Percentiles rank a stretch among this genome's conserved stretches.
These are phyloP conservation scores for Entomobrya multifasciata DNA, from an alignment of 2,888 invertebrate genomes.

Conservation along the genomic window DNA sequence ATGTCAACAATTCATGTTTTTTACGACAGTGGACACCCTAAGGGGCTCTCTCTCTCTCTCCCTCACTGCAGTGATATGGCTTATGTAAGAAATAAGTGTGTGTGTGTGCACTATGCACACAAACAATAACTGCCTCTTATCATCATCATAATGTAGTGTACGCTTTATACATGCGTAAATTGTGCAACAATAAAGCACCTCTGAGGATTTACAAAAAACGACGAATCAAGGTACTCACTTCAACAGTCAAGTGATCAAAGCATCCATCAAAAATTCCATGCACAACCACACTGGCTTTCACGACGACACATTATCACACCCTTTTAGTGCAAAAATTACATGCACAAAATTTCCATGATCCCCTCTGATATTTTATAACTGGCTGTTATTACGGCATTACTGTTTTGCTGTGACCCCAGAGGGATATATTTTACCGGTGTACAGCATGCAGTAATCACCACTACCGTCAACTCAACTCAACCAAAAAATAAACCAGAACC, in stretches of 20 bases:
- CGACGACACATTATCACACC: constrained; percentile 75
- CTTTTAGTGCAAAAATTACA: constrained; percentile 71
- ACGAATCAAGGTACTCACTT: constrained; percentile 42
- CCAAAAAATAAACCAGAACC: not conserved
- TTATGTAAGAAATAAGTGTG: constrained; percentile 30
- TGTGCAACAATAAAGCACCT: constrained; percentile 40
- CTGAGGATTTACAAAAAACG: not conserved
- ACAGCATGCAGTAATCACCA: not conserved
- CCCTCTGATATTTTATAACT: not conserved
- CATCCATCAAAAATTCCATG: constrained; percentile 73
- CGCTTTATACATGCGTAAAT: constrained; percentile 20
- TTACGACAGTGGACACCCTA: constrained; percentile 76
- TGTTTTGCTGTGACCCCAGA: constrained; percentile 57
- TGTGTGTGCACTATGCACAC: constrained; percentile 49
- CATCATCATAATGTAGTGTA: constrained; percentile 37
- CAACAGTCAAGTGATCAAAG: not conserved
- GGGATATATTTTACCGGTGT: constrained; percentile 54
- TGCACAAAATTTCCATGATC: constrained; percentile 63
- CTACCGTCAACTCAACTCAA: not conserved
- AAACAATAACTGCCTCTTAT: constrained; percentile 64
- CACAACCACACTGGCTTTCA: constrained; percentile 66
- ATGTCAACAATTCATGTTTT: constrained; percentile 77
- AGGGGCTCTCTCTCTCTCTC: constrained; percentile 64
- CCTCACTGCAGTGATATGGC: constrained; percentile 52
- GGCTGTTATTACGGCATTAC: not conserved